A percentile compares a stretch with the other conserved stretches of the same genome.
These are phyloP conservation scores for Drosophila lacicola DNA, from an alignment of 2,888 invertebrate species.

Conservation along the genomic window DNA sequence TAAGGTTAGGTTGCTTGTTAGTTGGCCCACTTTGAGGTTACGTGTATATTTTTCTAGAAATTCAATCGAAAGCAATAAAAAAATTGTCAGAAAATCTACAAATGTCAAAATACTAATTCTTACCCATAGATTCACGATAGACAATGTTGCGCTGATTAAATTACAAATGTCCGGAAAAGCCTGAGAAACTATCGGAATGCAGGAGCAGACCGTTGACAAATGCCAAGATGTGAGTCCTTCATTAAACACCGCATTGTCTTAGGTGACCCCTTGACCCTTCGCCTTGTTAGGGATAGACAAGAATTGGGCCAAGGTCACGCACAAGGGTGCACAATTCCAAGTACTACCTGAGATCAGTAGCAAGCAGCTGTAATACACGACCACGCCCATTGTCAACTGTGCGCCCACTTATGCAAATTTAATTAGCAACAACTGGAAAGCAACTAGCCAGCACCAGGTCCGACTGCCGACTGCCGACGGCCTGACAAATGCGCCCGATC, in stretches of 20 bases:
- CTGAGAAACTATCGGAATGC: slow-evolving; percentile 43
- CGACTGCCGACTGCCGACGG: slow-evolving; percentile 32
- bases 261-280: slow-evolving; percentile 72
- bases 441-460: slow-evolving; percentile 6
- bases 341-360: slow-evolving; percentile 39
- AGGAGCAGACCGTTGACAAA: slow-evolving; percentile 61
- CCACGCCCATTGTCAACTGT: slow-evolving; percentile 61
- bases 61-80: slow-evolving; percentile 56
- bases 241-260: slow-evolving; percentile 69
- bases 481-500: slow-evolving; percentile 81
- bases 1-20: slow-evolving; percentile 1
- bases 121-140: neutral
- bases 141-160: slow-evolving; percentile 71
- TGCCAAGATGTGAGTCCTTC: slow-evolving; percentile 27
- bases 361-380: slow-evolving; percentile 54
- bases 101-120: slow-evolving; percentile 38
- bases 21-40: slow-evolving; percentile 47
- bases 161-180: slow-evolving; percentile 55
- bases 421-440: slow-evolving; percentile 57
- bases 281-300: slow-evolving; percentile 49
- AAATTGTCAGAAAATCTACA: slow-evolving; percentile 20
- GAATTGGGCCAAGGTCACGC: slow-evolving; percentile 67
- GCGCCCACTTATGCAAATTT: slow-evolving; percentile 76
- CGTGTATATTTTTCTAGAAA: slow-evolving; percentile 8
- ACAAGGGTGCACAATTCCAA: slow-evolving; percentile 53